phyloP scores from a whole-genome alignment of 30 jellyfish, hydroid and myxozoan genomes.

The Clytia hemisphaerica region DNA sequence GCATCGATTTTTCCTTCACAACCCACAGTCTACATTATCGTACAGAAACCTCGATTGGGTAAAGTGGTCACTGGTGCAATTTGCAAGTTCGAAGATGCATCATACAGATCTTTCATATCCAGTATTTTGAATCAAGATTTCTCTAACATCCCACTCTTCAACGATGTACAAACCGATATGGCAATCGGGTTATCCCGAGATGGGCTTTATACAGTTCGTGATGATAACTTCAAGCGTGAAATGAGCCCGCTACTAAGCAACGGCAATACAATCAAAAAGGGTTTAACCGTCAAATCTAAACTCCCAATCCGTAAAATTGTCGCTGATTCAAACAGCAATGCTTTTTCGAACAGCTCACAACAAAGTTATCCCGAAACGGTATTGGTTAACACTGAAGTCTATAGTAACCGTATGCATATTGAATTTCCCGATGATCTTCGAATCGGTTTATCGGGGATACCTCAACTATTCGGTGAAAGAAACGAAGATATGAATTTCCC shows the following conservation, averaged over 20 bases:
- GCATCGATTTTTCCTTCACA: conserved; percentile 67
- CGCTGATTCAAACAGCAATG: not conserved
- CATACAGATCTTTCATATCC: conserved; percentile 43
- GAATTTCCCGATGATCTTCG: conserved; percentile 30
- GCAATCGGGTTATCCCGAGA: conserved; percentile 48
- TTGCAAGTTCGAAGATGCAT: conserved; percentile 47
- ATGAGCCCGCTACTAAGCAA: conserved; percentile 50
- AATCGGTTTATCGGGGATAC: conserved; percentile 7
- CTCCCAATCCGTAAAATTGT: conserved; percentile 52
- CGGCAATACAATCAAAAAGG: conserved; percentile 59
- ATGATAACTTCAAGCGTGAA: conserved; percentile 46
- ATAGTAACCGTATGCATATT: conserved; percentile 28
- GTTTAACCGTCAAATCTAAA: conserved; percentile 42
- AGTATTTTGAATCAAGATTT: conserved; percentile 45
- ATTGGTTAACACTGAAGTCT: conserved; percentile 17
- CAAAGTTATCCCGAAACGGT: conserved; percentile 23
- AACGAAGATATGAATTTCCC: conserved; percentile 35
- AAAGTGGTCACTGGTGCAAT: conserved; percentile 46
- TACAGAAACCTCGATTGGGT: conserved; percentile 57
- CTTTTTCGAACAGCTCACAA: not conserved
- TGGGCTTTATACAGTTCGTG: conserved; percentile 52
- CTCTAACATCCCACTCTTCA: conserved; percentile 48
- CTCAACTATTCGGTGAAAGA: conserved; percentile 28
- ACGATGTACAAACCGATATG: conserved; percentile 40
- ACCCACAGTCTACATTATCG: conserved; percentile 38